Base-by-base conservation (phyloP, 2,113 vertebrate species). In the Australoheros scitulus region DNA sequence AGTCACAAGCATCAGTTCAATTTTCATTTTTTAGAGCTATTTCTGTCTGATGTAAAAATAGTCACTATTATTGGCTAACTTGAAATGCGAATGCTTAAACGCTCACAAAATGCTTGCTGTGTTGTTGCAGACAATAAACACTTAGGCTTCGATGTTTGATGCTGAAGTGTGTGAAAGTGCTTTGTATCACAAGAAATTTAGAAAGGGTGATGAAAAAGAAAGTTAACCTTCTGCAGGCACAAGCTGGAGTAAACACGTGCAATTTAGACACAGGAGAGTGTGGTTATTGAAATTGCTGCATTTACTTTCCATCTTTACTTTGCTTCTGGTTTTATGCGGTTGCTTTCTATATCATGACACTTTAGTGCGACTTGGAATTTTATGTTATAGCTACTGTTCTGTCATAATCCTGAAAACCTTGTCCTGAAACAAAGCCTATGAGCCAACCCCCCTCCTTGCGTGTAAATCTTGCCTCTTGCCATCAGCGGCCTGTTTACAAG, bases 31-130 rank as follows among this genome's bases (percentile, higher is more conserved):
- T 52, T 38, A 20, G 52, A 72, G 59, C 36, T 20, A 52, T 77
- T 59, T 68, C 52, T 75, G 10, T 32, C 17, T 15, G 10, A 70
- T 59, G 61, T 82, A 65, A 86, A 76, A 86, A 77, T 68, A 65
- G 18, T 47, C 2, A 26, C 22, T 26, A 36, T 74, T 56, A 43
- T n/a, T 20, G 34, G 14, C 58, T 20, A 55, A 36, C 22, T 20
- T 80, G 61, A 58, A 80, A 87, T 72, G 47, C 8, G 64, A 59
- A 59, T 81, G 29, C 59, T 32, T 56, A 70, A 70, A 36, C 22
- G n/a, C 26, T 32, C 68, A 55, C 22, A 22, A 29, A 56, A 74
- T 11, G 26, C 65, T 22, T 36, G 22, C 18, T 29, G 26, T 41
- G 20, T 64, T 47, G 61, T 5, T 59, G 20, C 15, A 36, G 56